These are phyloP conservation scores for Gasteruption jaculator DNA, from an alignment of 2,888 invertebrate genomes.

Conservation along the genomic window DNA sequence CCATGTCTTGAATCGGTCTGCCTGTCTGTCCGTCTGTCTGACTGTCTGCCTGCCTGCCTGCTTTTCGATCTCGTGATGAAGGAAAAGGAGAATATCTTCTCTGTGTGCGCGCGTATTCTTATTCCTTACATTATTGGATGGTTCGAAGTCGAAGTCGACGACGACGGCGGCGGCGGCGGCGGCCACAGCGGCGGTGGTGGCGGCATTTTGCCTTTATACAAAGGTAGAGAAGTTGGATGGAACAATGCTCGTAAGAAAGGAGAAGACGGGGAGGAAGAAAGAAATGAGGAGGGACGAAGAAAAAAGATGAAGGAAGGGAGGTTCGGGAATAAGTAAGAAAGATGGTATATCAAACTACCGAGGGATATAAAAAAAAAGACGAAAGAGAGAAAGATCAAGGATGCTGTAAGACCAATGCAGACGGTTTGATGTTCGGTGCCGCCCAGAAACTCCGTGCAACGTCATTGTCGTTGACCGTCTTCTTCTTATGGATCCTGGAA, in stretches of 20 bases:
- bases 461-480: constrained; percentile 43
- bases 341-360: constrained; percentile 1
- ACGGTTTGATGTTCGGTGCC: constrained; percentile 30
- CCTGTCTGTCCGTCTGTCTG: too few relatives aligned
- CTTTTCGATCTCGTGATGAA: too few relatives aligned
- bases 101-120: too few relatives aligned
- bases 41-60: too few relatives aligned
- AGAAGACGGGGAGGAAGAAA: constrained; percentile 10
- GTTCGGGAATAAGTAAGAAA: background rate
- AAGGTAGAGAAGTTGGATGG: constrained; percentile 11
- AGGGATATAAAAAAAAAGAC: constrained; percentile 6
- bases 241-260: constrained; percentile 9
- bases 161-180: too few relatives aligned
- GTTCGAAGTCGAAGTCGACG: too few relatives aligned
- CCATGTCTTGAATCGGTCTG: constrained; percentile 30
- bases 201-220: too few relatives aligned
- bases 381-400: too few relatives aligned
- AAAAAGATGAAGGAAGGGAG: constrained; percentile 18
- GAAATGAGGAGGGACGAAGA: constrained; percentile 18
- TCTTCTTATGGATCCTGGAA: constrained; percentile 8
- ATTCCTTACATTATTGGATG: too few relatives aligned
- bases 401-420: too few relatives aligned
- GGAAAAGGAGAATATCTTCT: too few relatives aligned
- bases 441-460: constrained; percentile 47
- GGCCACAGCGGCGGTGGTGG: too few relatives aligned